A percentile compares a stretch with the other conserved stretches of the same genome.
Conservation (phyloP, 2,797 vertebrate species). For the Nyctibius grandis region DNA sequence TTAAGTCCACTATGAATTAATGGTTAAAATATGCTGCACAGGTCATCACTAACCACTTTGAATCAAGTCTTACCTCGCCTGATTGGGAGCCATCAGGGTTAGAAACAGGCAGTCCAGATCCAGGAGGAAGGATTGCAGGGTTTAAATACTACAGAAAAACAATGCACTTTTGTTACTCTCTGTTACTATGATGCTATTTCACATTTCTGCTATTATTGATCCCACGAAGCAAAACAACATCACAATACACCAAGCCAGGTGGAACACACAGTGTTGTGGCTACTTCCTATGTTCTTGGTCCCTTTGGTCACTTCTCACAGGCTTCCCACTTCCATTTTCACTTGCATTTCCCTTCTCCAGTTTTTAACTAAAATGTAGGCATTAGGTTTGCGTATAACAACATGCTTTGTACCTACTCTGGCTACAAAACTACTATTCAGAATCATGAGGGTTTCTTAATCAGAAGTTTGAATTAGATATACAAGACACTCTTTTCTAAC, state of each 20-base stretch:
- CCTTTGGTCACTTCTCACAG: not conserved
- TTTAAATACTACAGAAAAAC: conserved; percentile 79
- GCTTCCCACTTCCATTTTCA: not conserved
- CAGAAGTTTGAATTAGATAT: not conserved
- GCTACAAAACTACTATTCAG: not conserved
- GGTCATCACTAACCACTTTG: not conserved
- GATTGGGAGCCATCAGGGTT: conserved; percentile 77
- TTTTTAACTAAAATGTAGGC: not conserved
- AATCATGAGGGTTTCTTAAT: not conserved
- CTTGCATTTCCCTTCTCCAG: not conserved
- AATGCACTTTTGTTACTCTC: not conserved
- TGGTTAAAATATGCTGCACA: not conserved
- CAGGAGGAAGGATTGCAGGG: conserved; percentile 76
- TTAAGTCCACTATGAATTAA: not conserved
- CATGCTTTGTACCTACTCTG: not conserved
- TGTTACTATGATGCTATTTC: rapidly evolving
- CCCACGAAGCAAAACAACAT: not conserved
- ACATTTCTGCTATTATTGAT: not conserved
- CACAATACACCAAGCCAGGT: not conserved
- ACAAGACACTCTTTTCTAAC: not conserved
- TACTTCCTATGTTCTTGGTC: not conserved
- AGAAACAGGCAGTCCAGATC: conserved; percentile 73
- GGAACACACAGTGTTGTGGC: rapidly evolving
- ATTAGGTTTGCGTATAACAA: not conserved
- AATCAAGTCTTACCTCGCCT: conserved; percentile 83